Conservation (phyloP, 2,113 vertebrate species). For the Sus scrofa region DNA sequence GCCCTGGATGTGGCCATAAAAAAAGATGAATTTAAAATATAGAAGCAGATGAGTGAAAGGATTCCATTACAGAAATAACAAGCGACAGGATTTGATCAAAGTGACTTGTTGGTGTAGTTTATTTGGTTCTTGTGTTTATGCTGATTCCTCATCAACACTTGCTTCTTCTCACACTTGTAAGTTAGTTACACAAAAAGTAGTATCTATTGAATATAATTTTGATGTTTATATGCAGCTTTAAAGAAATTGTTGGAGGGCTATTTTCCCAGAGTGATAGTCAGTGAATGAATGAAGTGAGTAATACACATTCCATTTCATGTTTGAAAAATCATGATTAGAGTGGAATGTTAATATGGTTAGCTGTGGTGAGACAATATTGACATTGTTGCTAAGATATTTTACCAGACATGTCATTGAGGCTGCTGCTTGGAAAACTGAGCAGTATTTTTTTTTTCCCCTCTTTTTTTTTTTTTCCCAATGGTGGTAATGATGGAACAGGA, state of each 20-base stretch:
- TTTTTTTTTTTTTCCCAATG: neutral
- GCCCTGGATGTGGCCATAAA: too few species aligned
- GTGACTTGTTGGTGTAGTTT: slow-evolving; percentile 34
- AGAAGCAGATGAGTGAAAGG: slow-evolving; percentile 38
- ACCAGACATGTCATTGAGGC: slow-evolving; percentile 70
- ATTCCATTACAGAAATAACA: slow-evolving; percentile 44
- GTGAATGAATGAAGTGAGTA: slow-evolving; percentile 62
- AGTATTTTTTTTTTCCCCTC: neutral
- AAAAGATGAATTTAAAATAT: slow-evolving; percentile 50
- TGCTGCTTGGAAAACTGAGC: slow-evolving; percentile 70
- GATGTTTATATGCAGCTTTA: neutral
- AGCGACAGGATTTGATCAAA: slow-evolving; percentile 55
- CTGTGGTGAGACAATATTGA: slow-evolving; percentile 75
- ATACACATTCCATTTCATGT: slow-evolving; percentile 62
- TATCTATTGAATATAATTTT: slow-evolving; percentile 36
- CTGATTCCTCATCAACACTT: slow-evolving; percentile 38
- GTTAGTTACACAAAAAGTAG: neutral
- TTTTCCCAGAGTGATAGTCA: slow-evolving; percentile 32
- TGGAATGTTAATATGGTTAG: slow-evolving; percentile 78
- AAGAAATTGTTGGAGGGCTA: neutral
- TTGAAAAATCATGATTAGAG: slow-evolving; percentile 70
- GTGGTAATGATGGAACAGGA: neutral
- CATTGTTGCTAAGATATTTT: slow-evolving; percentile 82
- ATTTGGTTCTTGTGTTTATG: slow-evolving; percentile 52
- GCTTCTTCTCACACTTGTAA: neutral